phyloP scores from a whole-genome alignment of 2,888 invertebrate species.

The Cephus pygmeus region DNA sequence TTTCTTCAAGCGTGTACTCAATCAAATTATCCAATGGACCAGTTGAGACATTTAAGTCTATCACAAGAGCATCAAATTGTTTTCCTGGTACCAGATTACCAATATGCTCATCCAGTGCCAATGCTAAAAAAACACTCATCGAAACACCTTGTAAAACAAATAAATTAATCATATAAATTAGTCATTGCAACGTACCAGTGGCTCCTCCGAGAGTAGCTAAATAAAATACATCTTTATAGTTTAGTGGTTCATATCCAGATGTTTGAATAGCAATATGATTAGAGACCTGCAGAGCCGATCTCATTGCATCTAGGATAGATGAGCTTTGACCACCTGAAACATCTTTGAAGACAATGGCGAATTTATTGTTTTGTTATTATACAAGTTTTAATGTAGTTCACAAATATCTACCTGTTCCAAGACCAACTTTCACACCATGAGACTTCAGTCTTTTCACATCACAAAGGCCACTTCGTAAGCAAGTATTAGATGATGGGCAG shows the following conservation, averaged over 20 bases:
- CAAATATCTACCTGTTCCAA: conserved; percentile 80
- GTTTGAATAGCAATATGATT: conserved; percentile 73
- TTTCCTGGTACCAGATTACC: conserved; percentile 87
- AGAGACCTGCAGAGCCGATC: conserved; percentile 80
- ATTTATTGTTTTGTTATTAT: conserved; percentile 6
- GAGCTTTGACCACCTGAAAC: conserved; percentile 84
- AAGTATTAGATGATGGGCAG: conserved; percentile 88
- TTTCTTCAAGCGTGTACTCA: conserved; percentile 69
- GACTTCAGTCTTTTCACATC: conserved; percentile 76
- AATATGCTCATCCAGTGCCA: conserved; percentile 77
- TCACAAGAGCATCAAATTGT: conserved; percentile 86
- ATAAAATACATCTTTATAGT: conserved; percentile 82
- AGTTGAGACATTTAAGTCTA: conserved; percentile 72
- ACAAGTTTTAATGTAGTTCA: background rate
- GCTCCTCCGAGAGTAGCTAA: conserved; percentile 91
- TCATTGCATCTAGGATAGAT: conserved; percentile 81
- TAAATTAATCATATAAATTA: too few species aligned
- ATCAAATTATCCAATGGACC: conserved; percentile 70
- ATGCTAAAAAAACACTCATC: conserved; percentile 69
- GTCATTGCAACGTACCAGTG: conserved; percentile 68
- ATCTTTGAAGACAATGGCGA: conserved; percentile 68
- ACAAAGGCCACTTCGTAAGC: conserved; percentile 84
- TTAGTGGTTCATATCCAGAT: conserved; percentile 69
- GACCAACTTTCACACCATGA: conserved; percentile 78
- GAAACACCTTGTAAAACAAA: background rate